Percentiles rank a stretch among this genome's conserved stretches.
Evolutionary conservation across 2,797 vertebrate species (phyloP).

Genomic region (Sebastes hubbsi): DNA sequence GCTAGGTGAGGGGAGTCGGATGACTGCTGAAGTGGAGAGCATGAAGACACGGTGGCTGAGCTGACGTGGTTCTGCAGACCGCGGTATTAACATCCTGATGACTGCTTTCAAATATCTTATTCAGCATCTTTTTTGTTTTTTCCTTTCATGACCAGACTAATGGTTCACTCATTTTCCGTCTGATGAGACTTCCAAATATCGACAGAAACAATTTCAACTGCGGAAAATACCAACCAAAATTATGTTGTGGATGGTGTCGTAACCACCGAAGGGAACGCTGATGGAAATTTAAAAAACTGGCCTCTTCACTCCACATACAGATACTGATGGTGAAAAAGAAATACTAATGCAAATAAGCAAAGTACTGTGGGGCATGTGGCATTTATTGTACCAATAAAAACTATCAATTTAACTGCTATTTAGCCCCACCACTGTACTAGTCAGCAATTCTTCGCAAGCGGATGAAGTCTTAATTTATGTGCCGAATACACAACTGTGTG

Average conservation of each 20-base stretch:
- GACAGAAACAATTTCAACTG: constrained; percentile 10
- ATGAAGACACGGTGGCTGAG: constrained; percentile 14
- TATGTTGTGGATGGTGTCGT: constrained; percentile 30
- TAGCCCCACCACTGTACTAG: background rate
- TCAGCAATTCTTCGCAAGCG: constrained; percentile 2
- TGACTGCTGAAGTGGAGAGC: constrained; percentile 6
- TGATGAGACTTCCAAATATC: constrained; percentile 25
- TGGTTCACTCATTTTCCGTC: constrained; percentile 19
- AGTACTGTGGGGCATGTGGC: constrained; percentile 9
- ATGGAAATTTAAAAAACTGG: constrained; percentile 38
- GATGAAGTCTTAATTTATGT: background rate
- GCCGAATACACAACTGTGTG: background rate
- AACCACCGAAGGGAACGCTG: constrained; percentile 31
- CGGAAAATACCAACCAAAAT: constrained; percentile 53
- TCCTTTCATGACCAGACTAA: constrained; percentile 26
- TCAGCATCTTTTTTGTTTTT: constrained; percentile 53
- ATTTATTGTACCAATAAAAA: constrained; percentile 12
- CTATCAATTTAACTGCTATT: constrained; percentile 9
- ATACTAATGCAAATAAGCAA: constrained; percentile 29
- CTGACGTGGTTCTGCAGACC: constrained; percentile 57
- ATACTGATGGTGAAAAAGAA: background rate
- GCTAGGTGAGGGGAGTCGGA: constrained; percentile 31
- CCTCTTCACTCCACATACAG: background rate
- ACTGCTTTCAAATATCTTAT: constrained; percentile 20
- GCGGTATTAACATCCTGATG: constrained; percentile 36